A percentile compares a stretch with the other conserved stretches of the same genome.
phyloP scores from a whole-genome alignment of 2,888 invertebrate species.

The Iphiclides podalirius region DNA sequence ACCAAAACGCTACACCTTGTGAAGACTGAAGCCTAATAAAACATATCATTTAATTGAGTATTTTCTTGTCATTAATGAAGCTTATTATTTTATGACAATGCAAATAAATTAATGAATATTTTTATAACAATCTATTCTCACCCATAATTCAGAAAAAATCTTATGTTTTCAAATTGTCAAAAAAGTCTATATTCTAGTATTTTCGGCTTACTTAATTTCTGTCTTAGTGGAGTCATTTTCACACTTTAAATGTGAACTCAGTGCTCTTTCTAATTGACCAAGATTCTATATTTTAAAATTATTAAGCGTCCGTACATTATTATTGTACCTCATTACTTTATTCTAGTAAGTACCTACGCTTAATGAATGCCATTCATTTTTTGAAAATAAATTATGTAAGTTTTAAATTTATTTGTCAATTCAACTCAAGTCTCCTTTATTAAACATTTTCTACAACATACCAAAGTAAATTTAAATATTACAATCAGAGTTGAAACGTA shows the following conservation, averaged over 20 bases:
- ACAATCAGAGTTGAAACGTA: no score
- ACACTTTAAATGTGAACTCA: no score
- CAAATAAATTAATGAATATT: conserved; percentile 21
- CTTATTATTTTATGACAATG: conserved; percentile 18
- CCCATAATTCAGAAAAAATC: conserved; percentile 6
- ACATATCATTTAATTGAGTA: conserved; percentile 61
- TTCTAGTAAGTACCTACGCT: neutral
- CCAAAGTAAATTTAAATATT: no score
- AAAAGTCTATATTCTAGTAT: no score
- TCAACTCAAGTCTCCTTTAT: neutral
- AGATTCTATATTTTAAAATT: neutral
- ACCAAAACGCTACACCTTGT: conserved; percentile 47
- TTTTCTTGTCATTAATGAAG: conserved; percentile 36
- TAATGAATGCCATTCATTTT: no score
- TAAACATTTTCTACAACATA: neutral
- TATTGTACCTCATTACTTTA: neutral
- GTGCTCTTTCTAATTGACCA: no score
- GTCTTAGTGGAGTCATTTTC: no score
- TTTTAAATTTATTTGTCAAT: neutral
- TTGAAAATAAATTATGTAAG: no score
- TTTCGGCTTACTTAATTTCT: neutral
- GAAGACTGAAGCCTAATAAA: conserved; percentile 57
- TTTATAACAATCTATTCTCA: conserved; percentile 25
- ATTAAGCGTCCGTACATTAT: neutral
- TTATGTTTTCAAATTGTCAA: neutral